Evolutionary conservation across 2,888 invertebrate genomes (phyloP).

Genomic region (Melipona beecheii): DNA sequence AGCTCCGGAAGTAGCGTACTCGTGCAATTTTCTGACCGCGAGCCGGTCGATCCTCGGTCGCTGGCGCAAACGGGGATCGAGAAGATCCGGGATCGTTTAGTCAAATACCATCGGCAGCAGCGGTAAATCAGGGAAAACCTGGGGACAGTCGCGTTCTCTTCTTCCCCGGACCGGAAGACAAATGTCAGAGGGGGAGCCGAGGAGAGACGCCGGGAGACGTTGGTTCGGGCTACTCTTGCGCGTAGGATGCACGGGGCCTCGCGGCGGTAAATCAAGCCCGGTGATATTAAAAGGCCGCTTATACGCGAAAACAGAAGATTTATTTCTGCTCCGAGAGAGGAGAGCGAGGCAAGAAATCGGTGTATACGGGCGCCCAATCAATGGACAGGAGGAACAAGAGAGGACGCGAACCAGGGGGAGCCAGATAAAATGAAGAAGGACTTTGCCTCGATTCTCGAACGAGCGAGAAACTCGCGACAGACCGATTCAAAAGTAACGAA

Average conservation of each 20-base stretch:
- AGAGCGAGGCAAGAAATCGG: constrained; percentile 64
- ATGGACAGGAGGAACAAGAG: constrained; percentile 34
- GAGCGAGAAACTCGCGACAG: neutral
- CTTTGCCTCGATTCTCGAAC: constrained; percentile 5
- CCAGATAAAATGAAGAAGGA: constrained; percentile 20
- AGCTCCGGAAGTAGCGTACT: constrained; percentile 11
- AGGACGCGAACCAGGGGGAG: constrained; percentile 26
- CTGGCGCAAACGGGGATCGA: neutral
- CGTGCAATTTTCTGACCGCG: neutral
- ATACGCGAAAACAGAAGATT: constrained; percentile 83
- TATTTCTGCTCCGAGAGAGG: constrained; percentile 73
- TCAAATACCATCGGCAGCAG: constrained; percentile 68
- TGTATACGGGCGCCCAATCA: constrained; percentile 60
- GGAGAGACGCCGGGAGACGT: constrained; percentile 23
- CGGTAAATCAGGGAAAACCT: constrained; percentile 72
- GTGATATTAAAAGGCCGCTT: constrained; percentile 84
- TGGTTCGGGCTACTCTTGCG: constrained; percentile 65
- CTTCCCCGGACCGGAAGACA: constrained; percentile 68
- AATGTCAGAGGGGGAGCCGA: constrained; percentile 66
- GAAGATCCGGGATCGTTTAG: constrained; percentile 68
- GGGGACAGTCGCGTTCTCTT: constrained; percentile 65
- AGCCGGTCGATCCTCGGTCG: neutral
- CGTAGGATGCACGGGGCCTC: constrained; percentile 77
- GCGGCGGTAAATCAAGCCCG: constrained; percentile 82
- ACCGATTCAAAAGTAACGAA: constrained; percentile 7